Base-by-base conservation (phyloP, 2,888 invertebrate genomes). In the Stenoptilia bipunctidactyla region DNA sequence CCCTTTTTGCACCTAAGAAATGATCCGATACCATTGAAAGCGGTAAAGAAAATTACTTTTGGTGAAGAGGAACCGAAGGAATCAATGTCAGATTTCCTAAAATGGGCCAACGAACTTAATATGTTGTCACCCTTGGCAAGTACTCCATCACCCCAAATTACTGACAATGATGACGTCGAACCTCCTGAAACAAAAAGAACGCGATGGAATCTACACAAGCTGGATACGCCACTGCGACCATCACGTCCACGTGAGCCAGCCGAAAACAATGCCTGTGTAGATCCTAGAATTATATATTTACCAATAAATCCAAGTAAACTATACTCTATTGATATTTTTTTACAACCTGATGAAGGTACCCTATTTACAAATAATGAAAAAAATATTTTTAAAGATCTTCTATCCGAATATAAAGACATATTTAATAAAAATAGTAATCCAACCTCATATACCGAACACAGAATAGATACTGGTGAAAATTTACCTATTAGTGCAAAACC, bases 391-490 rank as follows among this genome's bases (percentile, higher is more conserved):
- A 37, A 37, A 5, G 4, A 30, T 6, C 15, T 37, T 5, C 20
- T 41, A 15, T 9, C 9, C n/a, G 30, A 35, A 15, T 38, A 15
- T 41, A 14, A 27, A 3, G 34, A 39, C 20, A 40, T 44, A 30
- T 44, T 41, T 15, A 15, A 37, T 27, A n/a, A 27, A 34, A 20
- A 38, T 30, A 39, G 41, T 33, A 36, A 34, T 9, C 39, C 47
- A 12, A 41, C 44, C 13, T n/a, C 42, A 10, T 40, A 27, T 14
- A 37, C 41, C 13, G 40, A 41, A 38, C 60, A 58, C 38, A 36
- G 14, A 10, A 61, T 59, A 10, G 47, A 57, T 38, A 56, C 56
- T 4, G 51, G 50, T 2, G 39, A 52, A 35, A 47, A 58, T 27
- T 15, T 27, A 15, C 48, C 48, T 9, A 41, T 44, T 15, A 30